Evolutionary conservation across 2,797 vertebrate species (phyloP).

Genomic region (Rhynchotus rufescens): DNA sequence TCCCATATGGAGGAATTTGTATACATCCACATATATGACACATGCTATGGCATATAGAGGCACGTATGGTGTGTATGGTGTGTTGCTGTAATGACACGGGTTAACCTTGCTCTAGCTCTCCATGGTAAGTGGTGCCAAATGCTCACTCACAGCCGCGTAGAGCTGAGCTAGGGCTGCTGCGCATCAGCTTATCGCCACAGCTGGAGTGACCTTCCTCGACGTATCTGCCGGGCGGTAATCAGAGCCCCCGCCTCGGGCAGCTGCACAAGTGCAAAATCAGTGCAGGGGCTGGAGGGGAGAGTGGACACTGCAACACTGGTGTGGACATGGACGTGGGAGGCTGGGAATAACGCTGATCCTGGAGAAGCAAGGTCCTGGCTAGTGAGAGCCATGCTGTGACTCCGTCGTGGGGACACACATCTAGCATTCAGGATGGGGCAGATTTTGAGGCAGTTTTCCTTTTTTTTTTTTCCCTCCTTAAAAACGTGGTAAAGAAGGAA

Average conservation of each 20-base stretch:
- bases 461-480: background rate
- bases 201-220: background rate
- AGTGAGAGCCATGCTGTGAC: background rate
- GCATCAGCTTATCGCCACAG: background rate
- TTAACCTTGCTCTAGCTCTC: background rate
- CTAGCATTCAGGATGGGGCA: background rate
- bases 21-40: background rate
- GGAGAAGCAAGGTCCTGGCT: background rate
- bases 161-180: background rate
- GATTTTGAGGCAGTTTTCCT: background rate
- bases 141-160: background rate
- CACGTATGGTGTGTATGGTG: background rate
- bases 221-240: background rate
- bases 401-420: background rate
- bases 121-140: background rate
- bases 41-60: background rate
- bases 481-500: background rate
- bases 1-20: background rate
- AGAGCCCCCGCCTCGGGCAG: background rate
- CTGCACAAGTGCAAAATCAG: background rate
- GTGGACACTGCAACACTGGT: too few species aligned
- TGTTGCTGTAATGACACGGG: fast-evolving
- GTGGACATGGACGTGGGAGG: too few species aligned
- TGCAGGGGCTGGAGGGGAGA: background rate
- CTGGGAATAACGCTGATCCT: background rate